phyloP scores from a whole-genome alignment of 2,797 vertebrate genomes.

The Pempheris klunzingeri region DNA sequence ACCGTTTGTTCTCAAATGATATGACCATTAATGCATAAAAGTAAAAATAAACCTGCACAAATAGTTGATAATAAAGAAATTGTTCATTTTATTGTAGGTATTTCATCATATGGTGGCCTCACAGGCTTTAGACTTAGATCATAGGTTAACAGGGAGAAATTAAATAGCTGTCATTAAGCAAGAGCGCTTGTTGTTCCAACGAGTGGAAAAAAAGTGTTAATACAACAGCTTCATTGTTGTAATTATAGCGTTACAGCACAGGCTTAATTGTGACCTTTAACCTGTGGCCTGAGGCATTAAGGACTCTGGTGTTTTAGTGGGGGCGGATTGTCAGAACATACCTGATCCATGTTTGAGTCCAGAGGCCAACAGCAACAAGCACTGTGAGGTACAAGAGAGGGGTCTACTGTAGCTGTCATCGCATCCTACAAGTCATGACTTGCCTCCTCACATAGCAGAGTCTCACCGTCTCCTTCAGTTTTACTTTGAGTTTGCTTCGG shows the following conservation, averaged over 20 bases:
- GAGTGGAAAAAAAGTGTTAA: slow-evolving; percentile 6
- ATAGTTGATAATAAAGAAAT: rapidly evolving
- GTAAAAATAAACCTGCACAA: background rate
- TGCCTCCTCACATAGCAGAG: slow-evolving; percentile 21
- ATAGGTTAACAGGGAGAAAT: background rate
- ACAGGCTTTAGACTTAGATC: slow-evolving; percentile 4
- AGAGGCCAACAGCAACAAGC: background rate
- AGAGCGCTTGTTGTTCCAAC: slow-evolving; percentile 11
- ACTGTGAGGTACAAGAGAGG: background rate
- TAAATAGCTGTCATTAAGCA: background rate
- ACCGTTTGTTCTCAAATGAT: background rate
- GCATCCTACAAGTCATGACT: slow-evolving; percentile 35
- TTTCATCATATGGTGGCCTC: background rate
- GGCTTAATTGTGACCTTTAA: slow-evolving; percentile 44
- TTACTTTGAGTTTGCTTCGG: slow-evolving; percentile 28
- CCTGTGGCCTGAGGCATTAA: slow-evolving; percentile 4
- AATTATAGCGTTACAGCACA: background rate
- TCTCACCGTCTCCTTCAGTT: background rate
- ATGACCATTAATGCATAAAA: background rate
- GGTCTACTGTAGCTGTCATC: slow-evolving; percentile 53
- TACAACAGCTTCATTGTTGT: slow-evolving; percentile 21
- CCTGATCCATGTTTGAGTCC: background rate
- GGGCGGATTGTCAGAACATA: slow-evolving; percentile 28
- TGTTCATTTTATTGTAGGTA: no score
- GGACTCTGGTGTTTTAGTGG: background rate